Evolutionary conservation across 2,113 vertebrate species (phyloP).

Genomic region (Alexandromys fortis): DNA sequence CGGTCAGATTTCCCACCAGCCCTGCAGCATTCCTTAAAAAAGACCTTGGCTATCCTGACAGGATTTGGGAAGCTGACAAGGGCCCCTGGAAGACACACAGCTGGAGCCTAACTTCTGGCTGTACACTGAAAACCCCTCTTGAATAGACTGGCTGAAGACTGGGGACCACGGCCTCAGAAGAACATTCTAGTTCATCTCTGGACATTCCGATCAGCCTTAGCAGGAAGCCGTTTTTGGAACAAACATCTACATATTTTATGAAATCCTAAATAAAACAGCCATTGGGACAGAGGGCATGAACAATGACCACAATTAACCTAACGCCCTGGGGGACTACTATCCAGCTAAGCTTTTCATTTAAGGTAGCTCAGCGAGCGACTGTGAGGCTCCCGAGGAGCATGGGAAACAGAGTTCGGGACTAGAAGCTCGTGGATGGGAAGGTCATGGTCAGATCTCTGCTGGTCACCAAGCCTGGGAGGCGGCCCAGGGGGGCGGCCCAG

Average conservation of each 20-base stretch:
- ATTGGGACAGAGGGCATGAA: neutral
- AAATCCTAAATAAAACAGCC: neutral
- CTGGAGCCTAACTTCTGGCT: rapidly evolving
- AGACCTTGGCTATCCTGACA: rapidly evolving
- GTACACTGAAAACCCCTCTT: no score
- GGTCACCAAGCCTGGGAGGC: neutral
- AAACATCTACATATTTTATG: neutral
- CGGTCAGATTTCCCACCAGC: neutral
- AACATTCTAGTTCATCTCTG: rapidly evolving
- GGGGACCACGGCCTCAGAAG: rapidly evolving
- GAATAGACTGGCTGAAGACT: rapidly evolving
- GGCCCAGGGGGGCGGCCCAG: neutral
- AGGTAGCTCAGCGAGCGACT: neutral
- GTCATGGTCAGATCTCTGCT: neutral
- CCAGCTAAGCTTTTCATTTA: neutral
- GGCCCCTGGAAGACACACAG: rapidly evolving
- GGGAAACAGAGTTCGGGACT: rapidly evolving
- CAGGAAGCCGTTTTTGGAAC: neutral
- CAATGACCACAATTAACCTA: neutral
- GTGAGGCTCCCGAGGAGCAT: rapidly evolving
- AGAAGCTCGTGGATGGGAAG: neutral
- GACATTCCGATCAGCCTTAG: neutral
- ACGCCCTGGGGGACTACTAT: rapidly evolving
- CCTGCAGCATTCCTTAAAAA: neutral
- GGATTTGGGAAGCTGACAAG: no score